Evolutionary conservation across 2,797 vertebrate species (phyloP).

Genomic region (Mareca strepera): DNA sequence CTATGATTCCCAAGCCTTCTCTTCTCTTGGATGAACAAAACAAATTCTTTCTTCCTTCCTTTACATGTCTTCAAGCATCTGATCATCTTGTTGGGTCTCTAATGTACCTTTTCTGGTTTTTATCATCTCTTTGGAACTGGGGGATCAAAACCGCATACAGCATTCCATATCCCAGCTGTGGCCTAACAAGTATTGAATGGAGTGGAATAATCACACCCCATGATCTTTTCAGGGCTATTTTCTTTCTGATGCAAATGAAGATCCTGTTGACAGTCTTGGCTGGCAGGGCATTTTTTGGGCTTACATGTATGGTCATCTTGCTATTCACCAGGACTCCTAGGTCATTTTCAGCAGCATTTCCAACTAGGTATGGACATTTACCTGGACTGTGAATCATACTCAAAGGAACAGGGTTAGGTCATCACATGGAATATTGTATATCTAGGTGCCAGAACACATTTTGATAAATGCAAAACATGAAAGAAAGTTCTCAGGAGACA

Average conservation of each 20-base stretch:
- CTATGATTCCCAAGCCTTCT: not conserved
- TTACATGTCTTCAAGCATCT: accelerated
- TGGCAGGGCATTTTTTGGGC: not conserved
- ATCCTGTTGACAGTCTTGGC: not conserved
- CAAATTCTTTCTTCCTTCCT: not conserved
- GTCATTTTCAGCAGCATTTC: not conserved
- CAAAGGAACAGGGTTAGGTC: not conserved
- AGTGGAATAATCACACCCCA: not conserved
- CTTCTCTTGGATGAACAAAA: not conserved
- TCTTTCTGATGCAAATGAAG: not conserved
- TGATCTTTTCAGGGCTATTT: not conserved
- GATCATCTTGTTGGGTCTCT: not conserved
- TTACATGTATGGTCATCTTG: not conserved
- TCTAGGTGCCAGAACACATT: not conserved
- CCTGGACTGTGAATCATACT: not conserved
- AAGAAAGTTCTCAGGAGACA: not conserved
- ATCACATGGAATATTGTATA: not conserved
- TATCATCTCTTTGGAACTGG: not conserved
- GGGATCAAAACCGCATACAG: not conserved
- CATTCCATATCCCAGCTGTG: not conserved
- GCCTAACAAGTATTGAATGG: not conserved
- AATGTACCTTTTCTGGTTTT: not conserved
- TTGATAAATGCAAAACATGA: not conserved
- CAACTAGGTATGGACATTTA: not conserved
- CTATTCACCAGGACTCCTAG: not conserved